Percentiles rank a stretch among this genome's conserved stretches.
Conservation (phyloP, 2,888 invertebrate species). For the Tineola bisselliella region DNA sequence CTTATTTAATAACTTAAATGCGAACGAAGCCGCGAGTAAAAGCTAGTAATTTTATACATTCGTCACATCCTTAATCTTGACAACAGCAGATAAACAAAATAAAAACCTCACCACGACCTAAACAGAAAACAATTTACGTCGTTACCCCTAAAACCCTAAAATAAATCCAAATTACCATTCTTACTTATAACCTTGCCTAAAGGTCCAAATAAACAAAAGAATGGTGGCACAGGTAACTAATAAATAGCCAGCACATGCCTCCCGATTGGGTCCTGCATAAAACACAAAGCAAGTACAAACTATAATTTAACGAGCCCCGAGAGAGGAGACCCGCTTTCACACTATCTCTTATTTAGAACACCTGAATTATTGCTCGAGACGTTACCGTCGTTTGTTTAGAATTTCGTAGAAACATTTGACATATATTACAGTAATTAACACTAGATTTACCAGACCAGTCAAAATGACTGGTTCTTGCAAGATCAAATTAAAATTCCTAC, state of each 20-base stretch:
- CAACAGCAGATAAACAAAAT: no score
- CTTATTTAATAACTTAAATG: no score
- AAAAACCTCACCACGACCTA: no score
- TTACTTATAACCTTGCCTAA: neutral
- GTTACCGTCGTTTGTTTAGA: neutral
- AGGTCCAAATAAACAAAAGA: conserved; percentile 1
- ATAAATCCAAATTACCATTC: neutral
- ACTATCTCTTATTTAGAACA: neutral
- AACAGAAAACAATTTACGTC: no score
- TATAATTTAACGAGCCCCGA: neutral
- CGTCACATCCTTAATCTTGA: no score
- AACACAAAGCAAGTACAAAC: neutral
- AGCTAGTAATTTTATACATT: no score
- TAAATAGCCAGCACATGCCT: neutral
- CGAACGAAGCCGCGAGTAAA: no score
- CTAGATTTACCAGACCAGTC: no score
- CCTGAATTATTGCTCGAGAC: neutral
- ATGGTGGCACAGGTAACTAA: neutral
- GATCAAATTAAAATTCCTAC: no score
- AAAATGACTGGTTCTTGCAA: no score
- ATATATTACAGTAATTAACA: no score
- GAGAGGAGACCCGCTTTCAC: neutral
- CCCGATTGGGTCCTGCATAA: conserved; percentile 8
- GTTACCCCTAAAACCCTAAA: neutral
- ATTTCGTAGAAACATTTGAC: no score